Conservation (phyloP, 2,797 vertebrate species). For the Atherinosoma microstoma region DNA sequence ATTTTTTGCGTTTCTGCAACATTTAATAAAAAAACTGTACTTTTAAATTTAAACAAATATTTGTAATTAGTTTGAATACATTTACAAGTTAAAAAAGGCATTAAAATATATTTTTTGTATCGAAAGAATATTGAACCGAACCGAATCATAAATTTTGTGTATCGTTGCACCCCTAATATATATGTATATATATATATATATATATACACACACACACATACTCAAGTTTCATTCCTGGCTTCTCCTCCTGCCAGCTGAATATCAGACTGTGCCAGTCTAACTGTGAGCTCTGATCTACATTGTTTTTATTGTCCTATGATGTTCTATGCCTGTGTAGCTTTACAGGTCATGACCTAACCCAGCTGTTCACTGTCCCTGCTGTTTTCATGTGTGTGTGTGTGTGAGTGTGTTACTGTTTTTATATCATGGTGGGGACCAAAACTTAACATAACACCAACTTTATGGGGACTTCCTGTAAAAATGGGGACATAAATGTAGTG, state of each 20-base stretch:
- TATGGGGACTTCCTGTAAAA: background rate
- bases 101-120: no score
- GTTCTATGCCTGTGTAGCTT: constrained; percentile 49
- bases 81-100: no score
- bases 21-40: no score
- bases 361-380: constrained; percentile 47
- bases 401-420: background rate
- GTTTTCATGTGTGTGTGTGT: background rate
- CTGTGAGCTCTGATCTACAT: constrained; percentile 6
- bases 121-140: no score
- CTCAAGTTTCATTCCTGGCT: background rate
- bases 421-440: constrained; percentile 3
- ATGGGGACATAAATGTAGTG: background rate
- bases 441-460: no score
- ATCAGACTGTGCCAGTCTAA: background rate
- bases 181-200: no score
- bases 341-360: constrained; percentile 66
- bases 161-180: no score
- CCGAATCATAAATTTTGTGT: no score
- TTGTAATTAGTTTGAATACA: no score
- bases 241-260: constrained; percentile 7
- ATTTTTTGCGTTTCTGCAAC: no score
- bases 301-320: constrained; percentile 40
- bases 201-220: background rate
- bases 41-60: no score